These are phyloP conservation scores for Drosophila lacteicornis DNA, from an alignment of 1,140 invertebrate genomes.

Conservation along the genomic window DNA sequence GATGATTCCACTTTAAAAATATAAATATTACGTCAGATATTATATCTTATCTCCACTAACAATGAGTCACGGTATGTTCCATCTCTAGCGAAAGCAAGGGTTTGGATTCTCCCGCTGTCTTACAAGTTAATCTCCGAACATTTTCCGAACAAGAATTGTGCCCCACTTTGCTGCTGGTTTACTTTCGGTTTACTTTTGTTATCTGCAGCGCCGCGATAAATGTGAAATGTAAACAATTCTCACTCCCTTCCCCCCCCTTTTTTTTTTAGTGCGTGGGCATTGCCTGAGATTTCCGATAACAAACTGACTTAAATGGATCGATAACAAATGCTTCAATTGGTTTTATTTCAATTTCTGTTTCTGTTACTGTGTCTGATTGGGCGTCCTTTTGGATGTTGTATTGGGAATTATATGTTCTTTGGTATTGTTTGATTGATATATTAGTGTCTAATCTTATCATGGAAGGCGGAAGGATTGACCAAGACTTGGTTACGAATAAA, in stretches of 20 bases:
- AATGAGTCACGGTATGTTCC: slow-evolving; percentile 4
- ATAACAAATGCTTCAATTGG: slow-evolving; percentile 25
- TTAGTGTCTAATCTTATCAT: slow-evolving; percentile 22
- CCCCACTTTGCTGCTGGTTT: slow-evolving; percentile 34
- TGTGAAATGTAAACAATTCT: slow-evolving; percentile 43
- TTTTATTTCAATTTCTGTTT: slow-evolving; percentile 26
- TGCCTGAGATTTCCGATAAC: slow-evolving; percentile 8
- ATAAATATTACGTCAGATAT: neutral
- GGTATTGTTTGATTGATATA: slow-evolving; percentile 13
- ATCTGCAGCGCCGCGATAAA: slow-evolving; percentile 44
- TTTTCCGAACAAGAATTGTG: slow-evolving; percentile 33
- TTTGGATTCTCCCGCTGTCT: slow-evolving; percentile 2
- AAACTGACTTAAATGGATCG: slow-evolving; percentile 23
- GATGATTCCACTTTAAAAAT: neutral
- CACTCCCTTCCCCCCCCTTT: neutral
- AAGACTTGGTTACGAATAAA: neutral
- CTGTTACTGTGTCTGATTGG: neutral
- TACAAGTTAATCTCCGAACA: slow-evolving; percentile 30
- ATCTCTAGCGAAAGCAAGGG: slow-evolving; percentile 9
- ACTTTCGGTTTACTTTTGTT: slow-evolving; percentile 36
- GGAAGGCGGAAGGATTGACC: neutral
- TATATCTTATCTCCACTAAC: slow-evolving; percentile 11
- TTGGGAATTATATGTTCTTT: slow-evolving; percentile 17
- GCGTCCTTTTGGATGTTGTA: slow-evolving; percentile 3
- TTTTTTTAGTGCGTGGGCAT: neutral